Evolutionary conservation across 2,113 vertebrate genomes (phyloP), one percentile per base, ranked within the genome.

Genomic region (Callipepla squamata): DNA sequence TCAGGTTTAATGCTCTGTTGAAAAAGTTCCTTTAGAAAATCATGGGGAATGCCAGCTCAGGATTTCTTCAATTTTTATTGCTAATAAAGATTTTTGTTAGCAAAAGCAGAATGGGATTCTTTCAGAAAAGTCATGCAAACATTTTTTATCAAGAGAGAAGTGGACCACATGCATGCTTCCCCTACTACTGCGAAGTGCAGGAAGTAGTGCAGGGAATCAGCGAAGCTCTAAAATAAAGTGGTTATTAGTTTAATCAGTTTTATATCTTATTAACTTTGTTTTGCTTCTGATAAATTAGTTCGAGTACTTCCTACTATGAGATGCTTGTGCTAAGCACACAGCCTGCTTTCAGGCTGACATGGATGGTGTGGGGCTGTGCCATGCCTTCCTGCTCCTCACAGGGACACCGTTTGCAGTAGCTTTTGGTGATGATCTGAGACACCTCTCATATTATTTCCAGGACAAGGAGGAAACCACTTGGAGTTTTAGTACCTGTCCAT

Each of bases 341-440:
- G 25, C 7, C 40, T 55, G 4, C 11, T 45, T 34, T 65, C 15
- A 55, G 59, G 36, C 7, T 38, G 73, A 16, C 74, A 32, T 9
- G 47, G 34, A 30, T 32, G 30, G 25, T 19, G 17, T 6, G 11
- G 0, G 13, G 50, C 50, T 51, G 50, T 19, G 34, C 17, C 38
- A 8, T 8, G 30, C n/a, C 15, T 26, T 28, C 18, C 23, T 17
- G 12, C 36, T 45, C 11, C n/a, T 26, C 21, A 13, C n/a, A n/a
- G 30, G 7, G 57, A 13, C 6, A 6, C 47, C 5, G 14, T 1
- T 1, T 7, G 28, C 6, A 18, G 26, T 5, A 25, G 14, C 19
- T 59, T 12, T 59, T 12, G 22, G 13, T 45, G 11, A 76, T 9
- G 36, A 36, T 30, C 63, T 73, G 30, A 32, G 8, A 13, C 11